These are phyloP conservation scores for Eubasilissa regina DNA, from an alignment of 1,140 invertebrate genomes.

Conservation along the genomic window DNA sequence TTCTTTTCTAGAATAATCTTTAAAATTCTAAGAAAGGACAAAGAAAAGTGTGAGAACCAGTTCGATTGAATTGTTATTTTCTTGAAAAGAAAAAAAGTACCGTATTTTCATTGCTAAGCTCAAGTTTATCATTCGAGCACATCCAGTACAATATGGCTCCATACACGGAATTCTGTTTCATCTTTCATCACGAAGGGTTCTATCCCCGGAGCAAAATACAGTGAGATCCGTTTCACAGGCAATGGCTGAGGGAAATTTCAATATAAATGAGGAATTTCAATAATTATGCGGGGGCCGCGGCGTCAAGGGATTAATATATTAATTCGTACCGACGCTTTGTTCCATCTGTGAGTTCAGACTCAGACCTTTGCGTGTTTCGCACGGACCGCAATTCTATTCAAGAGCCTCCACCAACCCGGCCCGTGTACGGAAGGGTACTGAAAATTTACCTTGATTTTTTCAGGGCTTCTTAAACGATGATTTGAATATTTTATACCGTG, in stretches of 20 bases:
- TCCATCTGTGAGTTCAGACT: neutral
- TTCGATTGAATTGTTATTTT: no score
- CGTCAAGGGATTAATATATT: slow-evolving; percentile 45
- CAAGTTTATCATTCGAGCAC: neutral
- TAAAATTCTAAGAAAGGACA: no score
- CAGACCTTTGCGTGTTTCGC: slow-evolving; percentile 18
- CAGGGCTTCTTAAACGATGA: no score
- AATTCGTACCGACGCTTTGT: slow-evolving; percentile 26
- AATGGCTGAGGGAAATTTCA: slow-evolving; percentile 33
- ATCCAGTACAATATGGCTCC: slow-evolving; percentile 11
- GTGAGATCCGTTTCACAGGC: neutral
- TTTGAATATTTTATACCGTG: no score
- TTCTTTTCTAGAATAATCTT: no score
- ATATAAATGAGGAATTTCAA: slow-evolving; percentile 46
- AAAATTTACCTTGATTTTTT: neutral
- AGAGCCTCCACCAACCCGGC: neutral
- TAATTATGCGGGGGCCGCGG: slow-evolving; percentile 23
- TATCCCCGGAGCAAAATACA: neutral
- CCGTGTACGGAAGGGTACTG: neutral
- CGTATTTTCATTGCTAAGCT: no score
- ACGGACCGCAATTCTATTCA: slow-evolving; percentile 18
- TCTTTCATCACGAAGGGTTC: slow-evolving; percentile 26
- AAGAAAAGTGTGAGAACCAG: no score
- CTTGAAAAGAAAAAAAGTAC: no score
- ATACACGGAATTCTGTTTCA: slow-evolving; percentile 10